Evolutionary conservation across 2,888 invertebrate genomes (phyloP), one percentile per base, ranked within the genome.

Genomic region (Chaetoderma sp.): DNA sequence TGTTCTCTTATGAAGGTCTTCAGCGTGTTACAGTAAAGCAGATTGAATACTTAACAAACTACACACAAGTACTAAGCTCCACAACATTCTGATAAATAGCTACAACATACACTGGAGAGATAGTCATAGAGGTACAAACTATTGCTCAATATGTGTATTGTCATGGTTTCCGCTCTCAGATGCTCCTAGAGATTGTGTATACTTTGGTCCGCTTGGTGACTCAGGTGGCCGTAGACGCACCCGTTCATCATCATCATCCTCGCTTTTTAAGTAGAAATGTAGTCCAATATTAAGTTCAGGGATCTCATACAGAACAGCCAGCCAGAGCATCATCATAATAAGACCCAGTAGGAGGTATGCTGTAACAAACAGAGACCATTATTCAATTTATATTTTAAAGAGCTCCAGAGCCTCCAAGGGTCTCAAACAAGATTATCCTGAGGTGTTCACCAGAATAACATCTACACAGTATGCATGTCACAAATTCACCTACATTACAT

Each of bases 291-390:
- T 94, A 76, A 95, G 89, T 88, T 95, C 93, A 4, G 95, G 95
- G 75, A 95, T 93, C 85, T 94, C 94, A 87, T 94, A 94, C 88
- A 94, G 92, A 28, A 94, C 92, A 1, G 93, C 93, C 80, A 95
- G 87, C 16, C 92, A 90, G 76, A 94, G 89, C 93, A 95, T 93
- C 89, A 94, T 91, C 87, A 92, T 92, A 21, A 93, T 92, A 69
- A 95, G 89, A 33, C 95, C 95, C 80, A 91, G 80, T 79, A 94
- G 88, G n/a, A 94, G 89, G 86, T 94, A 94, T 70, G 90, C 93
- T 93, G 89, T n/a, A 76, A 67, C n/a, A 88, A 56, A 58, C 55
- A 59, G 0, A 28, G 16, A n/a, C n/a, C n/a, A n/a, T n/a, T n/a
- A n/a, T n/a, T n/a, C n/a, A n/a, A n/a, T n/a, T n/a, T n/a, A n/a